Evolutionary conservation across 2,797 vertebrate genomes (phyloP).

Genomic region (Helarctos malayanus): DNA sequence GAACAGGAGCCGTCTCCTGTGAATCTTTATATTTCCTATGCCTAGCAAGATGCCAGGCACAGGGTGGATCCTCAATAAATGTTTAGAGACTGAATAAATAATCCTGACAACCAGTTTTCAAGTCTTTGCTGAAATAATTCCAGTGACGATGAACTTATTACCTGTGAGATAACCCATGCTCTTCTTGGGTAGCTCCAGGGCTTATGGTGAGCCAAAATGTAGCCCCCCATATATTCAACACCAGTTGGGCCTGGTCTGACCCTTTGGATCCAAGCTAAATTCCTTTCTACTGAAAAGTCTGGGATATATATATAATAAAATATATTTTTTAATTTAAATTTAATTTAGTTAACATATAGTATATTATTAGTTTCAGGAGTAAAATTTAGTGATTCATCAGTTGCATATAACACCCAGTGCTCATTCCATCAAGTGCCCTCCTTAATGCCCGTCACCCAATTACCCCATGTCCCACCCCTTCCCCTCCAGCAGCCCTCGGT

Average conservation of each 20-base stretch:
- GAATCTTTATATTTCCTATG: neutral
- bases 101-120: neutral
- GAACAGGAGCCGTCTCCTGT: neutral
- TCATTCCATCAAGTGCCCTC: neutral
- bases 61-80: neutral
- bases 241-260: neutral
- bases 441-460: neutral
- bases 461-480: neutral
- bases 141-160: neutral
- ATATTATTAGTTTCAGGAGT: neutral
- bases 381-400: neutral
- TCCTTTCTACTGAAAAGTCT: neutral
- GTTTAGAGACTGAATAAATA: conserved; percentile 21
- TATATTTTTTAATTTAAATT: neutral
- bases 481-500: neutral
- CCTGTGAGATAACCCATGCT: neutral
- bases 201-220: neutral
- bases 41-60: neutral
- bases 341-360: neutral
- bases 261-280: neutral
- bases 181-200: neutral
- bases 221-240: neutral
- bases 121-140: neutral
- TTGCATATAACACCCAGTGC: neutral
- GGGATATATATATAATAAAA: neutral